A percentile compares a stretch with the other conserved stretches of the same genome.
Conservation (phyloP, 2,113 vertebrate species). For the Heterocephalus glaber region DNA sequence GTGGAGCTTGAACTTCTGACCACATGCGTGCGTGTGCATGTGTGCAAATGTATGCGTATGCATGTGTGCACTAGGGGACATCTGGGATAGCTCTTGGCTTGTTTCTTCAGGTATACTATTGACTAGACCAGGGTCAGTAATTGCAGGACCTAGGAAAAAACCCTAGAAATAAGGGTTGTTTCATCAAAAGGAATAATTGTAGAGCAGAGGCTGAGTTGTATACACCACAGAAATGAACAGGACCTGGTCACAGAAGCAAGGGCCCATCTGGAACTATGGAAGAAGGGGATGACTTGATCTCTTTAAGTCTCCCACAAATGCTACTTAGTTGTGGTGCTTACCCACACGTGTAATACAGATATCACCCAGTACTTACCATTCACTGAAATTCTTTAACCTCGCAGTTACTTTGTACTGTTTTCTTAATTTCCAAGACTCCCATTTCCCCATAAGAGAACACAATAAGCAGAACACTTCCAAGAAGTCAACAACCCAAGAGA, state of each 20-base stretch:
- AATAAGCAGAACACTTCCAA: background rate
- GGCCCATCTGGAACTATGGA: background rate
- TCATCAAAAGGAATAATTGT: background rate
- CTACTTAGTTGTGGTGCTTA: background rate
- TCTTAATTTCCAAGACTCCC: background rate
- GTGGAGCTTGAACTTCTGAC: background rate
- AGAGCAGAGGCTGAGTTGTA: background rate
- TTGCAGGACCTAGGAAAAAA: background rate
- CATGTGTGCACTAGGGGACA: background rate
- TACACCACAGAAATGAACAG: no score
- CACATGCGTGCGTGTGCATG: rapidly evolving
- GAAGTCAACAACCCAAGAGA: background rate
- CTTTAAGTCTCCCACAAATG: background rate
- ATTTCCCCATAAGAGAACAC: background rate
- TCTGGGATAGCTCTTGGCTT: background rate
- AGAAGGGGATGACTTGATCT: background rate
- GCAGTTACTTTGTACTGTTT: background rate
- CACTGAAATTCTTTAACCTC: background rate
- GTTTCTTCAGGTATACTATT: background rate
- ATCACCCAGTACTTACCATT: background rate
- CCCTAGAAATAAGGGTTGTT: background rate
- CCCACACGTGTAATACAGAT: rapidly evolving
- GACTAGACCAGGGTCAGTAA: background rate
- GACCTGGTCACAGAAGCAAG: background rate
- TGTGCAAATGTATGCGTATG: no score